These are phyloP conservation scores for Stichodactyla helianthus DNA, from an alignment of 64 coral and sea anemone species.

Conservation along the genomic window DNA sequence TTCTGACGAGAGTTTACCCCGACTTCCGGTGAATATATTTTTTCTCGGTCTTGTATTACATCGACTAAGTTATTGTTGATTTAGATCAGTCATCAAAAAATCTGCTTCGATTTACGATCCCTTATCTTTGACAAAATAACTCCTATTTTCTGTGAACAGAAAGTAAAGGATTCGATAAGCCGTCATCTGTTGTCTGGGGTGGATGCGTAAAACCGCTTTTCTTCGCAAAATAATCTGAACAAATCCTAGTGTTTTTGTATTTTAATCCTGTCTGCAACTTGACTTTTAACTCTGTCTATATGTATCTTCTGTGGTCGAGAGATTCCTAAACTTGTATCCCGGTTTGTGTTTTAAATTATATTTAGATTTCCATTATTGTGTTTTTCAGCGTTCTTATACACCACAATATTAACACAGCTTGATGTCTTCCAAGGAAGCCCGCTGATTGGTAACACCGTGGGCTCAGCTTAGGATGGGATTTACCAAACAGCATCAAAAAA, in stretches of 20 bases:
- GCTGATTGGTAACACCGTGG: neutral
- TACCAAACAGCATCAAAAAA: neutral
- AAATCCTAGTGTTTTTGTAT: neutral
- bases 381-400: slow-evolving; percentile 10
- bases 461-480: slow-evolving; percentile 2
- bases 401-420: neutral
- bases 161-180: neutral
- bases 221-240: neutral
- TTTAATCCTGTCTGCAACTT: neutral
- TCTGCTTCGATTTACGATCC: neutral
- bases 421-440: neutral
- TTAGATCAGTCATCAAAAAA: neutral
- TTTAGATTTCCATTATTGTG: neutral
- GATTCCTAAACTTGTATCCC: neutral
- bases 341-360: neutral
- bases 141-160: neutral
- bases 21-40: slow-evolving; percentile 11
- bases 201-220: neutral
- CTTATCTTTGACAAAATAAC: neutral
- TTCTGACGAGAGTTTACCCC: neutral
- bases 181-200: neutral
- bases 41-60: neutral
- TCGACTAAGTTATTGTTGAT: neutral
- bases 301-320: neutral
- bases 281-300: neutral